Evolutionary conservation across 37 sponge, comb jelly and placozoan species (phyloP), one percentile per base, ranked within the genome.

Genomic region (Mnemiopsis leidyi): DNA sequence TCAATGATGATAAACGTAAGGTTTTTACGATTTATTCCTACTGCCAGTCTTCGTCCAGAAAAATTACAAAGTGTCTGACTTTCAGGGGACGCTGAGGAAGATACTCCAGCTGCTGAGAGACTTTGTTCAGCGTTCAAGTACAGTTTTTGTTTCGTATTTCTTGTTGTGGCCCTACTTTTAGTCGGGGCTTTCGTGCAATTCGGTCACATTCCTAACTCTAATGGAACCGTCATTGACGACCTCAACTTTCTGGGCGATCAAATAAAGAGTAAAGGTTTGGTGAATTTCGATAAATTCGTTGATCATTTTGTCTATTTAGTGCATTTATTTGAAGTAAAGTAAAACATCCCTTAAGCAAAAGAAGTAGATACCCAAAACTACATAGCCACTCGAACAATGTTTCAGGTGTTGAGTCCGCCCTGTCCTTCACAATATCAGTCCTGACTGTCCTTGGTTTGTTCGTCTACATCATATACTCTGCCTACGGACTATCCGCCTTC

Each of bases 401-500:
- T n/a, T 1, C 82, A 79, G 82, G 82, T 79, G 82, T 32, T 34
- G 82, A 79, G 82, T 32, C 82, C 1, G 82, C 82, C 82, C 82
- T 79, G 5, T 79, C 82, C 37, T 36, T 35, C 36, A 79, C 82
- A 9, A 79, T 79, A 16, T 16, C 82, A 16, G 82, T 79, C 1
- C 37, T 32, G 9, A 79, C 82, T 20, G 33, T 31, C 9, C 23
- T 79, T 18, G 82, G 82, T 31, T 29, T 79, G 31, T 34, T 79
- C 37, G 36, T 79, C 5, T 79, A 36, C 82, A 31, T 79, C 82
- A 32, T 32, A 2, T 79, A 79, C 82, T 29, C 82, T 1, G 82
- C 82, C 1, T 79, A 79, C 37, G 82, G 82, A 29, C 82, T 79
- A 9, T 79, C 82, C 23, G 82, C 82, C 82, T 79, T 79, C 82